Conservation (phyloP, 2,888 invertebrate genomes). For the Monochamus alternatus region DNA sequence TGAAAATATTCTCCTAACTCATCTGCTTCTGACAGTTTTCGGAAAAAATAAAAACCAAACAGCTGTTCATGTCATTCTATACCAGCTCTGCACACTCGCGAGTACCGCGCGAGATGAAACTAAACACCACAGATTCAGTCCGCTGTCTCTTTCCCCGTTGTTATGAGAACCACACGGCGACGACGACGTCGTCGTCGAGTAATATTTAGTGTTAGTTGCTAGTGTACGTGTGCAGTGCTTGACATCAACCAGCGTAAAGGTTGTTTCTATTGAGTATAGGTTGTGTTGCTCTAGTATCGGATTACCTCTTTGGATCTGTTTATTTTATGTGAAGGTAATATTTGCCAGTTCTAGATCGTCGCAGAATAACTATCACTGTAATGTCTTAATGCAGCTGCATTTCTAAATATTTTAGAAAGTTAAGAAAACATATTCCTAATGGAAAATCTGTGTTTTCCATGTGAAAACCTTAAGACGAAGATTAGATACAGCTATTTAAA, state of each 20-base stretch:
- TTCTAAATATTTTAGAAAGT: too few species aligned
- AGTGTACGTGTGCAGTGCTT: constrained; percentile 10
- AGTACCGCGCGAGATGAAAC: constrained; percentile 21
- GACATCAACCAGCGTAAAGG: constrained; percentile 11
- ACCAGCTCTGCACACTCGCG: neutral
- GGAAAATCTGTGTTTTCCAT: too few species aligned
- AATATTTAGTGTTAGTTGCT: constrained; percentile 17
- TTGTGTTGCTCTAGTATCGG: neutral
- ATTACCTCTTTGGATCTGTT: neutral
- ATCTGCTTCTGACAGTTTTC: too few species aligned
- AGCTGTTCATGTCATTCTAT: neutral
- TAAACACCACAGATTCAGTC: constrained; percentile 19
- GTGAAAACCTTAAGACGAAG: too few species aligned
- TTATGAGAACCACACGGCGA: constrained; percentile 1
- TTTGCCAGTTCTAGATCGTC: neutral
- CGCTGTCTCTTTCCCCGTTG: constrained; percentile 17
- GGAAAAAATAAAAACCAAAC: neutral
- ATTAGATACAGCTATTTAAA: too few species aligned
- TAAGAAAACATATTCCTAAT: too few species aligned
- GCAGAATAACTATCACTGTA: too few species aligned
- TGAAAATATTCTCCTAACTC: too few species aligned
- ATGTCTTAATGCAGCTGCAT: too few species aligned
- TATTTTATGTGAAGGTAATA: neutral
- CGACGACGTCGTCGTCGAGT: neutral
- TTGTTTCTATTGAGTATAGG: neutral